Evolutionary conservation across 37 sponge, comb jelly and placozoan species (phyloP), one percentile per base, ranked within the genome.

Genomic region (Tethya wilhelma): DNA sequence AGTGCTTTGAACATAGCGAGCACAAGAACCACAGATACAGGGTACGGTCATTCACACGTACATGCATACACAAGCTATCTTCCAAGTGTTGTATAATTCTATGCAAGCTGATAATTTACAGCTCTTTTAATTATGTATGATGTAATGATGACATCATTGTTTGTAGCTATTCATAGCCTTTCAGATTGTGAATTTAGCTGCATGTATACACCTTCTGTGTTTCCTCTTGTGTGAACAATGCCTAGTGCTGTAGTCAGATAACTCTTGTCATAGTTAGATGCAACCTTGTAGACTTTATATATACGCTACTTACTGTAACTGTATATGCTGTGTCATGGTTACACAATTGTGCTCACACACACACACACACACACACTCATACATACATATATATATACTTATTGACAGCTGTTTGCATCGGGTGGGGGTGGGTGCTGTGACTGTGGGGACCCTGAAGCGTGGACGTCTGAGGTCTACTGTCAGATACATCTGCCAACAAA

Each of bases 401-500:
- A 44, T 43, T 23, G n/a, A 1, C 64, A 94, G 89, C 62, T 87
- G 78, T 81, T 83, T 77, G 78, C 88, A 19, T 86, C 82, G 2
- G 90, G 90, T 46, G 96, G 90, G 28, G 90, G 88, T 25, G 96
- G 96, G 0, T 92, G 96, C 69, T 96, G 96, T 84, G 96, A 96
- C 85, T 96, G 96, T 79, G 96, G 96, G 45, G 96, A 96, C 66
- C 78, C 87, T 0, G 96, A 96, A 43, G 96, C 96, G 1, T 96
- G 96, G 96, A 86, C 78, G 19, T 71, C 74, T 0, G 75, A 64
- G 36, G 89, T 88, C 0, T 70, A 89, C 73, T 96, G 96, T 69
- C 46, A 86, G 2, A 36, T 77, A 2, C 96, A 96, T 65, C 26
- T 85, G 32, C 93, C 93, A 1, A 67, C 49, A 7, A 38, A 66